Evolutionary conservation across 1,140 invertebrate species (phyloP).

Genomic region (Dinoponera quadriceps): DNA sequence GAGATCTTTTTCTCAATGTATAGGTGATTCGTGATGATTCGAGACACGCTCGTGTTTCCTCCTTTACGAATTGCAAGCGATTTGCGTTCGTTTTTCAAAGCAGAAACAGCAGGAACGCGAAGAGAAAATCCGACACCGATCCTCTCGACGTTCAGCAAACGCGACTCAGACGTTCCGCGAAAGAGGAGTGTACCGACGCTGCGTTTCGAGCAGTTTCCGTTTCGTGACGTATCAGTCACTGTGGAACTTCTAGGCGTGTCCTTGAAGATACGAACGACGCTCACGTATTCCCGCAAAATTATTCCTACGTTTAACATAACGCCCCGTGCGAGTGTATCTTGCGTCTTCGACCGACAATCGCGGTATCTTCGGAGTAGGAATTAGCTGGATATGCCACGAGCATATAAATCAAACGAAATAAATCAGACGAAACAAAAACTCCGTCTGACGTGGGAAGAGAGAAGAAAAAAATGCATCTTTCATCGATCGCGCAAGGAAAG

Average conservation of each 20-base stretch:
- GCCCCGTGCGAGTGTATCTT: background rate
- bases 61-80: too few species aligned
- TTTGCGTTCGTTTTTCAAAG: too few species aligned
- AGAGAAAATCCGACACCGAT: background rate
- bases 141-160: background rate
- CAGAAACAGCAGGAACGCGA: too few species aligned
- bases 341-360: background rate
- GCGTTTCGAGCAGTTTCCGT: background rate
- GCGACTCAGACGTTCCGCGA: background rate
- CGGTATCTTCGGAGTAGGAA: background rate
- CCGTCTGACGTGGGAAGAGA: background rate
- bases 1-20: too few species aligned
- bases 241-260: conserved; percentile 21
- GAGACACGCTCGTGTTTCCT: too few species aligned
- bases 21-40: too few species aligned
- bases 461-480: conserved; percentile 8
- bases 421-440: background rate
- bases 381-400: background rate
- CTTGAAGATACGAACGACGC: conserved; percentile 6
- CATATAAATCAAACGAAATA: background rate
- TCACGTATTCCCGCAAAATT: background rate
- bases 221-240: background rate
- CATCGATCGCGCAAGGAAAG: background rate
- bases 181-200: background rate
- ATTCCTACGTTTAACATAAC: conserved; percentile 4